phyloP scores from a whole-genome alignment of 2,797 vertebrate species.

The Lates japonicus region DNA sequence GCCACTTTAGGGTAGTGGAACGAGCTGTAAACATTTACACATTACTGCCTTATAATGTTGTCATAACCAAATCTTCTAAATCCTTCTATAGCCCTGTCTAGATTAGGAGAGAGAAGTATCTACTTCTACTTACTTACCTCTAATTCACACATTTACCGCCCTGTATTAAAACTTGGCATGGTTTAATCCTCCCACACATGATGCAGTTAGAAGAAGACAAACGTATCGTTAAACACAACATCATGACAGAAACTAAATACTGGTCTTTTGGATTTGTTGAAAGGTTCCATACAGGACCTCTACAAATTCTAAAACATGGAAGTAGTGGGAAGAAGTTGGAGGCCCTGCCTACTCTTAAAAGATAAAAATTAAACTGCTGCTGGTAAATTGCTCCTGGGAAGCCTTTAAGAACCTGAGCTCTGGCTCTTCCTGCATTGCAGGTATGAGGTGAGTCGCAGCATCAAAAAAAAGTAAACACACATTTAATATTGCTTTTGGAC shows the following conservation, averaged over 20 bases:
- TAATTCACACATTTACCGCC: background rate
- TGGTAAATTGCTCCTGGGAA: background rate
- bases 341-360: background rate
- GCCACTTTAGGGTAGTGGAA: background rate
- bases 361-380: background rate
- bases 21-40: background rate
- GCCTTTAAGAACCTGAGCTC: conserved; percentile 7
- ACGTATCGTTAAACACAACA: background rate
- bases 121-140: background rate
- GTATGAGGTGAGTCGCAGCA: background rate
- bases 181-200: background rate
- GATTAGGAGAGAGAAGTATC: background rate
- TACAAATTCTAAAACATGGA: background rate
- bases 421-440: background rate
- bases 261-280: background rate
- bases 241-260: background rate
- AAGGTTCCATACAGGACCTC: background rate
- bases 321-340: background rate
- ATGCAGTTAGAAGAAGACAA: background rate
- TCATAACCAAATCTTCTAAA: background rate
- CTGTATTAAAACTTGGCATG: background rate
- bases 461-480: background rate
- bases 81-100: background rate
- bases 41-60: background rate
- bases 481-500: background rate